Base-by-base conservation (phyloP, 2,797 vertebrate species). In the Aeoliscus strigatus region DNA sequence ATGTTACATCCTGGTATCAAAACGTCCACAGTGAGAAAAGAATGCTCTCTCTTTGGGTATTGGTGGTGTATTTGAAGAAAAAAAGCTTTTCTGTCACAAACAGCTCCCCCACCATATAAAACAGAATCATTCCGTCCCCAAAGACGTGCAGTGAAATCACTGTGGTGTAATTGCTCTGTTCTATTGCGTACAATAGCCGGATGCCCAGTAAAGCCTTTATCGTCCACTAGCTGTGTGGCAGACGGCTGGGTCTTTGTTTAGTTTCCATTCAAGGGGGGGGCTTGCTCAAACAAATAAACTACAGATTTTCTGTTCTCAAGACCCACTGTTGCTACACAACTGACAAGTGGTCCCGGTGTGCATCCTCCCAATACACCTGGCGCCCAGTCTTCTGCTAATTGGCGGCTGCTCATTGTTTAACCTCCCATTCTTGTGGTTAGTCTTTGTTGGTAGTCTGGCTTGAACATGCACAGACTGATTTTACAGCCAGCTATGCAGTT, bases 391-490 rank as follows among this genome's bases (percentile, higher is more conserved):
- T 13, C 10, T 31, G n/a, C 36, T 74, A 66, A 74, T 70, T 70
- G 62, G 54, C 30, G 34, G 48, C 34, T 42, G 28, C 26, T 51
- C 49, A 54, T 66, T 63, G 33, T 51, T 36, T 28, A 33, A 28
- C 17, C 27, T n/a, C 44, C 33, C 23, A 21, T 40, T 36, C 21
- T 56, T 42, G 24, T 29, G 14, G 23, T 6, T 36, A 9, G 27
- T 34, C 26, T 63, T 53, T 37, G 10, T 32, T 17, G 37, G 8
- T 38, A n/a, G 16, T 36, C 26, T 51, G 14, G 18, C 27, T 48
- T 44, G 16, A 63, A 62, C 59, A 56, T 42, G 41, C 18, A 51
- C 32, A 4, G n/a, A 45, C 25, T 47, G 54, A 73, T 68, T 77
- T 55, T 39, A 12, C 5, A 66, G 12, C 42, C 13, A 18, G 26